Percentiles rank a stretch among this genome's conserved stretches.
Conservation (phyloP, 2,113 vertebrate genomes). For the Alosa alosa region DNA sequence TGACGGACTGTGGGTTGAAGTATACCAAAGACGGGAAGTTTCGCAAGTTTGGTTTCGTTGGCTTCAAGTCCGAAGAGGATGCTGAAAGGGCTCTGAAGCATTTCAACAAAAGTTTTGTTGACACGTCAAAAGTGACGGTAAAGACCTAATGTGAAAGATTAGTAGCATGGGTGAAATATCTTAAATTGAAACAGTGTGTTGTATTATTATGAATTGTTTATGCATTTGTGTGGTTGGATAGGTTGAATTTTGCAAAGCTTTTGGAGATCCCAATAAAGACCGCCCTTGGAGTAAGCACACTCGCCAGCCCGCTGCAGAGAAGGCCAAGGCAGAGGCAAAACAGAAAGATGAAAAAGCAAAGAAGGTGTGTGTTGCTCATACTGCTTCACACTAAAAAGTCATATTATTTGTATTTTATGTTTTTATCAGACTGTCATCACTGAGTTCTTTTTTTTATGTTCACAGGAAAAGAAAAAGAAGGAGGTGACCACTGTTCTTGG, state of each 20-base stretch:
- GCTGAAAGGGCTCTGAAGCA: slow-evolving; percentile 78
- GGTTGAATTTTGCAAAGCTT: slow-evolving; percentile 92
- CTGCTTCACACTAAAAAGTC: not conserved
- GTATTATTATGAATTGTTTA: not conserved
- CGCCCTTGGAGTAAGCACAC: slow-evolving; percentile 91
- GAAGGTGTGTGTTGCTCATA: slow-evolving; percentile 5
- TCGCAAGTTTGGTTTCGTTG: slow-evolving; percentile 93
- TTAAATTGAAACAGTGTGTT: not conserved
- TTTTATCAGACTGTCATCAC: slow-evolving; percentile 2
- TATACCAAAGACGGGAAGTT: slow-evolving; percentile 93
- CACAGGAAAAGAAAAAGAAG: slow-evolving; percentile 73
- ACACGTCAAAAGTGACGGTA: slow-evolving; percentile 86
- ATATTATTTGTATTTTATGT: not conserved
- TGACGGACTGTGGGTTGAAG: slow-evolving; percentile 90
- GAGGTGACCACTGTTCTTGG: slow-evolving; percentile 49
- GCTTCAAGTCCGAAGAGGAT: slow-evolving; percentile 86
- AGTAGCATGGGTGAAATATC: not conserved
- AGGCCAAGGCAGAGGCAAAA: slow-evolving; percentile 19
- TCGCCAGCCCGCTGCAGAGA: slow-evolving; percentile 53
- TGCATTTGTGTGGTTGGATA: slow-evolving; percentile 46
- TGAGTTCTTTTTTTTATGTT: not conserved
- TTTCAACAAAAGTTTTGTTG: slow-evolving; percentile 89
- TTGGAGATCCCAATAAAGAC: slow-evolving; percentile 87
- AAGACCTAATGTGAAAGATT: not conserved
- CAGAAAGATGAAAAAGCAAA: slow-evolving; percentile 24